phyloP scores from a whole-genome alignment of 2,113 vertebrate species.

The Gila orcuttii region DNA sequence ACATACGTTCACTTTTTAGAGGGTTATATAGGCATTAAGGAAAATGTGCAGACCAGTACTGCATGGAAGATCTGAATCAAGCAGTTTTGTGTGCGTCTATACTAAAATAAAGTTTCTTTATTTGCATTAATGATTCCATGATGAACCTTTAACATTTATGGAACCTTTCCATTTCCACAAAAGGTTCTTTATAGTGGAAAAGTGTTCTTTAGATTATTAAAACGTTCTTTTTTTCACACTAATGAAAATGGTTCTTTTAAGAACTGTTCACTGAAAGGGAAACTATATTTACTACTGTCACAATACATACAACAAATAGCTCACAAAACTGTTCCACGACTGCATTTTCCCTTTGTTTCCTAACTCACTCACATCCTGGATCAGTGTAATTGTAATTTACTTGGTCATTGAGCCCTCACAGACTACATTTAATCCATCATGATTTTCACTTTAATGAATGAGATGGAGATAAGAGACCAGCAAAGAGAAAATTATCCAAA shows the following conservation, averaged over 20 bases:
- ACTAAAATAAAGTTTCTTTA: no score
- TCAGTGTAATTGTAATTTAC: constrained; percentile 6
- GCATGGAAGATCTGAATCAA: neutral
- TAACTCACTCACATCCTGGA: neutral
- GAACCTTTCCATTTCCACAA: no score
- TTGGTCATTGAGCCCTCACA: neutral
- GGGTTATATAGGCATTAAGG: constrained; percentile 16
- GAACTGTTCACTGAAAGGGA: no score
- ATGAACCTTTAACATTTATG: no score
- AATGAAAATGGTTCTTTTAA: no score
- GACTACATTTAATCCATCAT: constrained; percentile 45
- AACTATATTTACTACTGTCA: no score
- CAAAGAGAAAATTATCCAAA: constrained; percentile 41
- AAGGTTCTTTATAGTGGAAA: no score
- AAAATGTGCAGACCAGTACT: neutral
- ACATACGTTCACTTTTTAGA: constrained; percentile 30
- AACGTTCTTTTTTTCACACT: no score
- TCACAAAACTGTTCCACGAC: neutral
- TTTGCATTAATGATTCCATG: no score
- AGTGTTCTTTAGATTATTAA: no score
- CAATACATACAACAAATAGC: no score
- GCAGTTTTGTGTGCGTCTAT: neutral
- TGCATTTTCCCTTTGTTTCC: neutral
- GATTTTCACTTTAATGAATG: constrained; percentile 40
- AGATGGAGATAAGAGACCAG: constrained; percentile 19